phyloP scores from a whole-genome alignment of 2,113 vertebrate genomes.

The Picathartes gymnocephalus region DNA sequence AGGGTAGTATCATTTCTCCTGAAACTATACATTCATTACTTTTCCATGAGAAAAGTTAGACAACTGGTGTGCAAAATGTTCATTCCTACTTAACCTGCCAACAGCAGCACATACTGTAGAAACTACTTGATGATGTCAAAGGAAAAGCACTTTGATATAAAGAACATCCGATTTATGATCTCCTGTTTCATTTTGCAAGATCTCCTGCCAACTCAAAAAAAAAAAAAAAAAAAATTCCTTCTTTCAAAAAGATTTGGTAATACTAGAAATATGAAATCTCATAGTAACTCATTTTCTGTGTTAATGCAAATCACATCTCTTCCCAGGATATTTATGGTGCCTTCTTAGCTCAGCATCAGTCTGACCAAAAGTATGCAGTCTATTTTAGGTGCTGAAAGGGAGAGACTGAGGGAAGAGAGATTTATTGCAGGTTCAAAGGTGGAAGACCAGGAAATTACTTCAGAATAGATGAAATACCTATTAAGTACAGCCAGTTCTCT shows the following conservation, averaged over 20 bases:
- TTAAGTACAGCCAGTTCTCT: not conserved
- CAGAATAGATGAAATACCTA: not conserved
- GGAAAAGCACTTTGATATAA: constrained; percentile 1
- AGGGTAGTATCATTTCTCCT: not conserved
- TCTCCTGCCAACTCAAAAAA: not conserved
- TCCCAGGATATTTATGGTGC: not conserved
- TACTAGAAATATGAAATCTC: not conserved
- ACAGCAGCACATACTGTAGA: not conserved
- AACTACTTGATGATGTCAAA: constrained; percentile 18
- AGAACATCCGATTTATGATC: not conserved
- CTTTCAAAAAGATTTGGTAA: not conserved
- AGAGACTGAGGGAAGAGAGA: not conserved
- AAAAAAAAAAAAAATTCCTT: not conserved
- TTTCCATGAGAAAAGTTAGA: not conserved
- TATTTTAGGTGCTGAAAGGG: constrained; percentile 8
- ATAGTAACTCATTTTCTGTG: not conserved
- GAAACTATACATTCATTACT: not conserved
- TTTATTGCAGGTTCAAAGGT: constrained; percentile 9
- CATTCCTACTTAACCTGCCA: not conserved
- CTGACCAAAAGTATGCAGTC: not conserved
- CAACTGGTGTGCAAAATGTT: not conserved
- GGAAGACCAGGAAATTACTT: not conserved
- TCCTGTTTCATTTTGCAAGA: not conserved
- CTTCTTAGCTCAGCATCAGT: not conserved
- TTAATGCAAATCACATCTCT: not conserved